These are phyloP conservation scores for Pocillopora meandrina DNA, from an alignment of 92 coral and sea anemone genomes.

Conservation along the genomic window DNA sequence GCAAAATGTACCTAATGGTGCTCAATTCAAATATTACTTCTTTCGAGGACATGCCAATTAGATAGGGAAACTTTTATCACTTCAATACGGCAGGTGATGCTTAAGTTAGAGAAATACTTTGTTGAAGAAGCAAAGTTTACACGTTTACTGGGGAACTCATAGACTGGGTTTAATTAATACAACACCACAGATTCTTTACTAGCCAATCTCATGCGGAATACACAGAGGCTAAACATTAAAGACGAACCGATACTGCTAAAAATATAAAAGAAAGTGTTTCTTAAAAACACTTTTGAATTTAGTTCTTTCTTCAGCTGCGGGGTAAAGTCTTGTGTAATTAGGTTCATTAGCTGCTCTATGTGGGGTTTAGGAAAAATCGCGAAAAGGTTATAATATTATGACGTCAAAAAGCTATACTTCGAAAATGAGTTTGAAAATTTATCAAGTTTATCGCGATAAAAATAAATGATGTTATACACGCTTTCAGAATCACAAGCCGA, in stretches of 20 bases:
- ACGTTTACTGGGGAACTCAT: constrained; percentile 32
- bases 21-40: constrained; percentile 38
- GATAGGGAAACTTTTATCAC: constrained; percentile 10
- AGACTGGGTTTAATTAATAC: constrained; percentile 37
- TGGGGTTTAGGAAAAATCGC: neutral
- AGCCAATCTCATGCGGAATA: constrained; percentile 18
- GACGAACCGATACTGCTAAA: constrained; percentile 1
- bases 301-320: constrained; percentile 36
- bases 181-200: constrained; percentile 32
- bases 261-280: constrained; percentile 4
- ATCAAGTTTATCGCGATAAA: constrained; percentile 8
- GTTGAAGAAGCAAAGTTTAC: constrained; percentile 43
- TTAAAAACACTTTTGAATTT: constrained; percentile 11
- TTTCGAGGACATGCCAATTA: constrained; percentile 42
- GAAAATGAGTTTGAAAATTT: constrained; percentile 34
- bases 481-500: neutral
- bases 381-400: constrained; percentile 16
- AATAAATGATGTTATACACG: constrained; percentile 7
- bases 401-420: constrained; percentile 35
- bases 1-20: constrained; percentile 37
- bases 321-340: neutral
- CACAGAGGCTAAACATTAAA: constrained; percentile 2
- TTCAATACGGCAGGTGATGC: constrained; percentile 30
- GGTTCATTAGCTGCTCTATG: constrained; percentile 19
- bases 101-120: constrained; percentile 20